Percentiles rank a stretch among this genome's conserved stretches.
Conservation (phyloP, 1,140 invertebrate genomes). For the Whitmania pigra region DNA sequence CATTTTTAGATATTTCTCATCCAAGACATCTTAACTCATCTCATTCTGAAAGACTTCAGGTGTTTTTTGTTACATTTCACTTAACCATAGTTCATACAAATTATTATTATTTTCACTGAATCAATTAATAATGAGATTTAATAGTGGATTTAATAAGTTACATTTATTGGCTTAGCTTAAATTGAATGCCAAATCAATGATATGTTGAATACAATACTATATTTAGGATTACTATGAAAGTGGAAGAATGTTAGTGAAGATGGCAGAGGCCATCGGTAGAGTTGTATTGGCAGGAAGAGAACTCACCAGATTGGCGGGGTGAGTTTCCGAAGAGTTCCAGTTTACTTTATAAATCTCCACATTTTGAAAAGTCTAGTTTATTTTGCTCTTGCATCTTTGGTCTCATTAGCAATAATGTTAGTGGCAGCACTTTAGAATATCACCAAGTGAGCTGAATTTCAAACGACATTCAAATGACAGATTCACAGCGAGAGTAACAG, state of each 20-base stretch:
- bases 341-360: neutral
- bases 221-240: slow-evolving; percentile 88
- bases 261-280: slow-evolving; percentile 89
- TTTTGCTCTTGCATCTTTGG: neutral
- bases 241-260: slow-evolving; percentile 87
- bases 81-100: too few relatives aligned
- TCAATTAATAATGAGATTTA: too few relatives aligned
- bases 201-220: slow-evolving; percentile 35
- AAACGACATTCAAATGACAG: slow-evolving; percentile 26
- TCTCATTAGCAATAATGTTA: too few relatives aligned
- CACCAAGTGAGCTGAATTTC: too few relatives aligned
- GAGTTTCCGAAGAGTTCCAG: slow-evolving; percentile 22
- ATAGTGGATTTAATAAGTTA: neutral
- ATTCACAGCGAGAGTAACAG: slow-evolving; percentile 78
- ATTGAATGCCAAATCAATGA: neutral
- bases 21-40: slow-evolving; percentile 40
- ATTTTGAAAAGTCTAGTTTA: slow-evolving; percentile 1
- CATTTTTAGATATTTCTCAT: slow-evolving; percentile 62
- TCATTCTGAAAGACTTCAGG: slow-evolving; percentile 58
- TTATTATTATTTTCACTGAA: too few relatives aligned
- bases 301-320: slow-evolving; percentile 76
- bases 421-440: too few relatives aligned
- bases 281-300: slow-evolving; percentile 84
- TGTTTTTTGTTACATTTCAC: slow-evolving; percentile 32
- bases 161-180: neutral